Percentiles rank a stretch among this genome's conserved stretches.
phyloP scores from a whole-genome alignment of 2,888 invertebrate genomes.

The Caenorhabditis sp. region DNA sequence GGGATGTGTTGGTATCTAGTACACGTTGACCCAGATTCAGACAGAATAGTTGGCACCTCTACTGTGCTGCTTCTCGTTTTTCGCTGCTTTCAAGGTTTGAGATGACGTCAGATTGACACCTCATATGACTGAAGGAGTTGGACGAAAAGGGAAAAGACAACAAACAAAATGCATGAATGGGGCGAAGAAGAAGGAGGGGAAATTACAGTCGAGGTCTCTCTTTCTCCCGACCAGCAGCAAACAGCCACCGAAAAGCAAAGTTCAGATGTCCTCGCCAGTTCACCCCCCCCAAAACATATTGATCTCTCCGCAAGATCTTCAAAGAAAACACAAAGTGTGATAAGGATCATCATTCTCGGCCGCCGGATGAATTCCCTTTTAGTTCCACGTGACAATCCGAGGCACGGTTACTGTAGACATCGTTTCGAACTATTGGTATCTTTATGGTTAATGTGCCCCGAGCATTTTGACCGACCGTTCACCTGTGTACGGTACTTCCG shows the following conservation, averaged over 20 bases:
- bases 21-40: constrained; percentile 35
- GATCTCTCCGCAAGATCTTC: constrained; percentile 46
- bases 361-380: neutral
- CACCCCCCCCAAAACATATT: constrained; percentile 14
- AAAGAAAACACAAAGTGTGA: constrained; percentile 36
- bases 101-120: constrained; percentile 19
- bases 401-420: no score
- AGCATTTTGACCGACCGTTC: no score
- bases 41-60: neutral
- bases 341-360: constrained; percentile 9
- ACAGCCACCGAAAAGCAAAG: constrained; percentile 18
- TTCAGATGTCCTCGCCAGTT: constrained; percentile 18
- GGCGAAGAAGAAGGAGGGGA: neutral
- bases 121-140: constrained; percentile 34
- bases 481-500: no score
- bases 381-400: constrained; percentile 3
- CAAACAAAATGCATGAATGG: neutral
- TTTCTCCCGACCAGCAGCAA: no score
- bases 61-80: neutral
- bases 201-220: no score
- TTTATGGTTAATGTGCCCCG: no score
- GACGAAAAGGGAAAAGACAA: constrained; percentile 21
- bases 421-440: no score
- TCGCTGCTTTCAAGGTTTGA: neutral
- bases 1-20: constrained; percentile 32